Conservation (phyloP, 2,888 invertebrate genomes). For the Drosophila anomelani region DNA sequence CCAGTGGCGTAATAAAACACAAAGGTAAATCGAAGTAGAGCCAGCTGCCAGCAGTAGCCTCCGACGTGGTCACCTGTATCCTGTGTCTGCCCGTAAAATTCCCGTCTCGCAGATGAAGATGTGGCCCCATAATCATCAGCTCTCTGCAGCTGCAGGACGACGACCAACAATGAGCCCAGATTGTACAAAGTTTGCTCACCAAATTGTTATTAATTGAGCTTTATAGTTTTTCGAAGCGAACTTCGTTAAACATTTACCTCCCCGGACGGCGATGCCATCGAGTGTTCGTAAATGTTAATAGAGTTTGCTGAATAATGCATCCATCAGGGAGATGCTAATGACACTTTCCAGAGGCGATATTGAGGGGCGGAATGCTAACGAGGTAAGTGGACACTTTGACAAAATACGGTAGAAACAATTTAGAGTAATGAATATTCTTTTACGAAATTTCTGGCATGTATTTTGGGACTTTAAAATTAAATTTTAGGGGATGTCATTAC, state of each 20-base stretch:
- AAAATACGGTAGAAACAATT: neutral
- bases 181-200: slow-evolving; percentile 58
- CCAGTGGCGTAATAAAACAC: slow-evolving; percentile 76
- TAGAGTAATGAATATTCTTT: neutral
- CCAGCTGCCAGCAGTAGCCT: slow-evolving; percentile 47
- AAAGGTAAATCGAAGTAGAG: slow-evolving; percentile 75
- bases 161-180: slow-evolving; percentile 29
- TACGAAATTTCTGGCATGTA: no score
- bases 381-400: slow-evolving; percentile 32
- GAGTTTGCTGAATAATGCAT: slow-evolving; percentile 41
- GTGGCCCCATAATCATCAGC: slow-evolving; percentile 33
- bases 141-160: slow-evolving; percentile 51
- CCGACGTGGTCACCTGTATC: slow-evolving; percentile 52
- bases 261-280: slow-evolving; percentile 19
- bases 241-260: slow-evolving; percentile 62
- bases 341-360: slow-evolving; percentile 15
- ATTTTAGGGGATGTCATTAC: no score
- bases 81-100: slow-evolving; percentile 58
- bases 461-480: no score
- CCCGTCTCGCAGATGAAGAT: slow-evolving; percentile 28
- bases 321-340: slow-evolving; percentile 32
- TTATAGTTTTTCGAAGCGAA: slow-evolving; percentile 72
- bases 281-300: slow-evolving; percentile 44
- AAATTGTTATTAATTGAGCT: slow-evolving; percentile 80
- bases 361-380: slow-evolving; percentile 26